A percentile compares a stretch with the other conserved stretches of the same genome.
Evolutionary conservation across 2,113 vertebrate species (phyloP).

Genomic region (Hepsetus odoe): DNA sequence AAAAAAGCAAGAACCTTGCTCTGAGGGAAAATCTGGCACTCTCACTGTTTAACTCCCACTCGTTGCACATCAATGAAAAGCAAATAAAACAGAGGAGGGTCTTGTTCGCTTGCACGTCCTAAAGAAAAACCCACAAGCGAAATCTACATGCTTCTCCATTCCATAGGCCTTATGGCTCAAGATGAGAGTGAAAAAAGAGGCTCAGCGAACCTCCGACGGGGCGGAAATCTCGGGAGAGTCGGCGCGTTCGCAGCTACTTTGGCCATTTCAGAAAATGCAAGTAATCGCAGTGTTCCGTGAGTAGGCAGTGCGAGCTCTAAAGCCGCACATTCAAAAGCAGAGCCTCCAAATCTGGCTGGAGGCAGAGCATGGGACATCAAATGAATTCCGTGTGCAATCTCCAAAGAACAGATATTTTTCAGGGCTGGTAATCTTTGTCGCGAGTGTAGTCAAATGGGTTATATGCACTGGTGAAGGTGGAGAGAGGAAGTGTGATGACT

Average conservation of each 20-base stretch:
- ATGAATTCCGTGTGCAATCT: slow-evolving; percentile 46
- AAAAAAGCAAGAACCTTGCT: slow-evolving; percentile 3
- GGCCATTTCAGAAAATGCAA: slow-evolving; percentile 23
- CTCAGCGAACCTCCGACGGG: slow-evolving; percentile 2
- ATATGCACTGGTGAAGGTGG: neutral
- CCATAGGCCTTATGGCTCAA: neutral
- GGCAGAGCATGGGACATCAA: slow-evolving; percentile 43
- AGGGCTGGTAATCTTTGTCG: slow-evolving; percentile 34
- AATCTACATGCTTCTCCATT: neutral
- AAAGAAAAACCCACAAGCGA: slow-evolving; percentile 19
- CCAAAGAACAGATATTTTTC: slow-evolving; percentile 41
- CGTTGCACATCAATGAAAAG: slow-evolving; percentile 15
- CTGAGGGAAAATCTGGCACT: slow-evolving; percentile 6
- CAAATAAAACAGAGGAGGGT: slow-evolving; percentile 33
- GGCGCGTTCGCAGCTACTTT: slow-evolving; percentile 30
- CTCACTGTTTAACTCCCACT: slow-evolving; percentile 26
- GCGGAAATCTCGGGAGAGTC: slow-evolving; percentile 12
- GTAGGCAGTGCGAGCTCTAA: slow-evolving; percentile 40
- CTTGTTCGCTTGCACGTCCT: slow-evolving; percentile 7
- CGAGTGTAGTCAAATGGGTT: slow-evolving; percentile 33
- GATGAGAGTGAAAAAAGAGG: neutral
- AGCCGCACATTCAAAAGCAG: slow-evolving; percentile 8
- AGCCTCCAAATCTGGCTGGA: slow-evolving; percentile 24
- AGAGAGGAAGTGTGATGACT: neutral
- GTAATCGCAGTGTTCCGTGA: slow-evolving; percentile 30